phyloP scores from a whole-genome alignment of 2,888 invertebrate species.

The Acanthosoma haemorrhoidale region DNA sequence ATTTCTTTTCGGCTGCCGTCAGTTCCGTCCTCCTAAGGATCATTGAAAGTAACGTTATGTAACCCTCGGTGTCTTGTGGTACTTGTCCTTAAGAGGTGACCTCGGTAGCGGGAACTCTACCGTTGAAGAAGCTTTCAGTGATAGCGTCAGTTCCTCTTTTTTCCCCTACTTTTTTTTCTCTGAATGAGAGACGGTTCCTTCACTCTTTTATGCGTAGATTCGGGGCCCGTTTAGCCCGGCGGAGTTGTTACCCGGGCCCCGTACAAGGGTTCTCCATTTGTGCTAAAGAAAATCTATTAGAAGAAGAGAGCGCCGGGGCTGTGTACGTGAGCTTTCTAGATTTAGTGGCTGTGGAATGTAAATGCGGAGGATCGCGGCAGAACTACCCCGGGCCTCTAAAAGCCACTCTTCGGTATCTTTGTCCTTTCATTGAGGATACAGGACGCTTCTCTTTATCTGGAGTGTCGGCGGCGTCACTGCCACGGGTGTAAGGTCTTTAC shows the following conservation, averaged over 20 bases:
- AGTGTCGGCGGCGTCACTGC: background rate
- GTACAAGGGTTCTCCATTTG: slow-evolving; percentile 22
- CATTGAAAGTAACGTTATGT: background rate
- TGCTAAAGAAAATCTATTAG: slow-evolving; percentile 11
- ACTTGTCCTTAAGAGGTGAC: background rate
- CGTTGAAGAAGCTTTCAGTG: slow-evolving; percentile 10
- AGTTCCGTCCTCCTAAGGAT: background rate
- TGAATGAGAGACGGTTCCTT: background rate
- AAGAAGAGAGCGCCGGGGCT: background rate
- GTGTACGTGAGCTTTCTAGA: slow-evolving; percentile 23
- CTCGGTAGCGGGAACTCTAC: slow-evolving; percentile 13
- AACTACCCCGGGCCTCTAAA: background rate
- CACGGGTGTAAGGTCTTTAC: too few relatives aligned
- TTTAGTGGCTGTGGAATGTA: slow-evolving; percentile 16
- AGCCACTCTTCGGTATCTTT: slow-evolving; percentile 4
- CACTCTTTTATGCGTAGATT: background rate
- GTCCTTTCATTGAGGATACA: slow-evolving; percentile 4
- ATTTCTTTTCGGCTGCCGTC: background rate
- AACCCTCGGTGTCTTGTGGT: background rate
- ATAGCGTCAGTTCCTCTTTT: background rate
- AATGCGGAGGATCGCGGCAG: background rate
- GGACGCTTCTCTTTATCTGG: background rate
- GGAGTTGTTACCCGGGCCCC: background rate
- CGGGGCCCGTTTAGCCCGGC: background rate
- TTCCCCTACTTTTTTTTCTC: background rate